phyloP scores from a whole-genome alignment of 2,113 vertebrate species.

The Bubo blakistoni region DNA sequence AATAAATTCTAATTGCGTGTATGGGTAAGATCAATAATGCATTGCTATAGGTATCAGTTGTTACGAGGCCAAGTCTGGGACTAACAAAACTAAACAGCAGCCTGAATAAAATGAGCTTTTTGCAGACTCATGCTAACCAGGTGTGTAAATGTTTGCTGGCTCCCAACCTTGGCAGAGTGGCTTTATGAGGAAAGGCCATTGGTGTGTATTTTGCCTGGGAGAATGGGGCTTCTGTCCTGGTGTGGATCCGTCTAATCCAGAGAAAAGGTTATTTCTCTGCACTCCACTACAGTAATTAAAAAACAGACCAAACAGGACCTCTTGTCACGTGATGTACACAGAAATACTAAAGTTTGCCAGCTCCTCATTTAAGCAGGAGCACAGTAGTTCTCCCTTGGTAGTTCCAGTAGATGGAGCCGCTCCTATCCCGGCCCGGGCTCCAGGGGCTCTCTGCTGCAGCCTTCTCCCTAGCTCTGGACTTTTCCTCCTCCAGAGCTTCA shows the following conservation, averaged over 20 bases:
- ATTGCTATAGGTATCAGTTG: not conserved
- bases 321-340: not conserved
- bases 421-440: not conserved
- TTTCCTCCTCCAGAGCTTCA: not conserved
- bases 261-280: not conserved
- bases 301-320: not conserved
- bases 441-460: not conserved
- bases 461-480: not conserved
- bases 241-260: not conserved
- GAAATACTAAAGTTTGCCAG: not conserved
- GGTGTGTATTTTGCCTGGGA: not conserved
- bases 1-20: not conserved
- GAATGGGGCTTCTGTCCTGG: not conserved
- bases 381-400: not conserved
- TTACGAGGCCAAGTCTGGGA: not conserved
- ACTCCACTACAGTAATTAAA: not conserved
- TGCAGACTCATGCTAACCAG: not conserved
- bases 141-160: not conserved
- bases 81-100: not conserved
- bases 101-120: not conserved
- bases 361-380: not conserved
- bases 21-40: not conserved
- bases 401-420: not conserved
- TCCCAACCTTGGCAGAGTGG: accelerated
- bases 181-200: not conserved